Evolutionary conservation across 2,888 invertebrate genomes (phyloP).

Genomic region (Labia minor): DNA sequence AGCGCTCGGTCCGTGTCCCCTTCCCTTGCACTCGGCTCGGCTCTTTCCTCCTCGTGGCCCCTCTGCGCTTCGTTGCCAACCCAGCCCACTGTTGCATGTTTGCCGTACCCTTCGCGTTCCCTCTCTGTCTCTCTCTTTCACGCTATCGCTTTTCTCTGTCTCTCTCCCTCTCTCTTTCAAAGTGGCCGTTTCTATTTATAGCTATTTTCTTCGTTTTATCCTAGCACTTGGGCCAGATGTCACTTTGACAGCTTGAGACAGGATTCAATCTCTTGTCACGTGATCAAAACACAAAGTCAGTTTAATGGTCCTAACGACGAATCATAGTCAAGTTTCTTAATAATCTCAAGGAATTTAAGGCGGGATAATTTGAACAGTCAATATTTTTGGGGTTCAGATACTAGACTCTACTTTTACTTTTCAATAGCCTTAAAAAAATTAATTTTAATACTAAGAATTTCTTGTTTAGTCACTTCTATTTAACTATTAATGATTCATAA

Average conservation of each 20-base stretch:
- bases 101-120: neutral
- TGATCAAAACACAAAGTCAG: neutral
- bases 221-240: neutral
- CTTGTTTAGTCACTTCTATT: too few species aligned
- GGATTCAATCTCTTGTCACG: neutral
- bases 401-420: too few species aligned
- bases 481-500: too few species aligned
- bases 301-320: neutral
- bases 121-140: neutral
- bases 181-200: neutral
- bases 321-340: neutral
- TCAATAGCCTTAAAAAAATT: too few species aligned
- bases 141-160: too few species aligned
- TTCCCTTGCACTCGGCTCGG: neutral
- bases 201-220: neutral
- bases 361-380: neutral
- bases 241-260: neutral
- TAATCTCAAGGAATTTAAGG: neutral
- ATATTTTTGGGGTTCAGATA: too few species aligned
- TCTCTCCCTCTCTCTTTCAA: too few species aligned
- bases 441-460: too few species aligned
- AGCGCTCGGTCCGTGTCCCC: neutral
- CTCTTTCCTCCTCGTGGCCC: neutral
- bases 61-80: neutral
- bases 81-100: conserved; percentile 13